phyloP scores from a whole-genome alignment of 2,888 invertebrate species.

The Drosophila demipolita region DNA sequence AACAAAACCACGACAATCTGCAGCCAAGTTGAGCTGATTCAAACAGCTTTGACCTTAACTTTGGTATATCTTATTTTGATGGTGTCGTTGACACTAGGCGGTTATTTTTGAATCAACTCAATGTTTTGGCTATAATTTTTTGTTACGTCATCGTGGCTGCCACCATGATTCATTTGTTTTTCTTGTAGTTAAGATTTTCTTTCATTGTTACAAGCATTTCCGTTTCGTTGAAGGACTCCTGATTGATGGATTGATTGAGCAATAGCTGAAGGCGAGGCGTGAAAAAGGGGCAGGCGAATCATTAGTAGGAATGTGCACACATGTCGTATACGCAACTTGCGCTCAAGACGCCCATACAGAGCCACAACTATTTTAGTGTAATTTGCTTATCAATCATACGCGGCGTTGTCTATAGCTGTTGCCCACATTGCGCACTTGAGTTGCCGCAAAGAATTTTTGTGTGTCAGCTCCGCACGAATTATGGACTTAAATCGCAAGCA shows the following conservation, averaged over 20 bases:
- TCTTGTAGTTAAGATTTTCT: constrained; percentile 24
- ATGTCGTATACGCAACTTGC: constrained; percentile 56
- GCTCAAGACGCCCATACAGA: constrained; percentile 40
- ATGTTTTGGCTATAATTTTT: constrained; percentile 42
- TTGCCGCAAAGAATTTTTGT: constrained; percentile 50
- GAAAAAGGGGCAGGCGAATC: constrained; percentile 55
- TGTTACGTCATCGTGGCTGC: constrained; percentile 62
- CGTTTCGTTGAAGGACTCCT: constrained; percentile 66
- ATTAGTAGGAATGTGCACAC: constrained; percentile 24
- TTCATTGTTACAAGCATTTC: constrained; percentile 42
- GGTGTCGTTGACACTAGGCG: constrained; percentile 68
- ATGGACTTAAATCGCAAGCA: constrained; percentile 55
- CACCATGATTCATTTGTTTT: constrained; percentile 62
- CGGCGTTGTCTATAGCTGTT: constrained; percentile 41
- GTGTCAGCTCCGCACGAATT: constrained; percentile 73
- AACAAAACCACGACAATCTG: constrained; percentile 40
- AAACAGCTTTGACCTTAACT: constrained; percentile 63
- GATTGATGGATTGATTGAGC: constrained; percentile 50
- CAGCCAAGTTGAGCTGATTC: constrained; percentile 14
- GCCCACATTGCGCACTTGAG: constrained; percentile 55
- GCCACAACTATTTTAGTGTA: constrained; percentile 15
- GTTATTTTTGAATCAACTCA: constrained; percentile 43
- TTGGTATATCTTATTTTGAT: constrained; percentile 53
- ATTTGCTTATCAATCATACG: constrained; percentile 80
- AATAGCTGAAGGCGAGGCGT: constrained; percentile 24